Evolutionary conservation across 2,888 invertebrate genomes (phyloP).

Genomic region (Priocnemis perturbator): DNA sequence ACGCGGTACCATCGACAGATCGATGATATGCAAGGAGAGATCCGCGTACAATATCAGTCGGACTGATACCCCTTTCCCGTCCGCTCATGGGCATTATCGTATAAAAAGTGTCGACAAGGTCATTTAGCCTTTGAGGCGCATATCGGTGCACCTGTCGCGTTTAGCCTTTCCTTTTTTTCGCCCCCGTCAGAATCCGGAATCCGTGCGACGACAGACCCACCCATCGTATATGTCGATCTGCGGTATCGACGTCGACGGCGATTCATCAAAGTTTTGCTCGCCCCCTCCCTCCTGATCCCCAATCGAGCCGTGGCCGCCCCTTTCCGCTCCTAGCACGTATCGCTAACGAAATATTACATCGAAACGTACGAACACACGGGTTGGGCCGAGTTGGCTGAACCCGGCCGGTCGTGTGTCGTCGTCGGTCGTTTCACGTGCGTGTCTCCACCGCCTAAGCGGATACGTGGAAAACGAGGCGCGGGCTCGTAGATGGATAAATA

Average conservation of each 20-base stretch:
- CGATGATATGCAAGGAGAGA: no score
- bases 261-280: conserved; percentile 59
- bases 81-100: no score
- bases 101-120: conserved; percentile 46
- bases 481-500: conserved; percentile 70
- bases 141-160: conserved; percentile 52
- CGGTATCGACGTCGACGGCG: conserved; percentile 64
- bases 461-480: conserved; percentile 60
- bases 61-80: no score
- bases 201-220: conserved; percentile 56
- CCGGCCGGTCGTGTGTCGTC: conserved; percentile 10
- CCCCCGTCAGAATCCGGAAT: conserved; percentile 51
- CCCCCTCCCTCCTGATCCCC: no score
- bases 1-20: no score
- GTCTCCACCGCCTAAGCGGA: conserved; percentile 57
- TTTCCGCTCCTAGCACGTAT: conserved; percentile 27
- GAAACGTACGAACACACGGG: conserved; percentile 9
- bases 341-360: conserved; percentile 56
- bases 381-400: conserved; percentile 6
- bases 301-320: no score
- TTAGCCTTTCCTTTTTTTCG: conserved; percentile 19
- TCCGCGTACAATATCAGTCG: no score
- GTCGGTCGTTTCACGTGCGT: conserved; percentile 17
- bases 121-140: conserved; percentile 54
- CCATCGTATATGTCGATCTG: conserved; percentile 67